These are phyloP conservation scores for Athene cunicularia DNA, from an alignment of 2,113 vertebrate species.

Conservation along the genomic window DNA sequence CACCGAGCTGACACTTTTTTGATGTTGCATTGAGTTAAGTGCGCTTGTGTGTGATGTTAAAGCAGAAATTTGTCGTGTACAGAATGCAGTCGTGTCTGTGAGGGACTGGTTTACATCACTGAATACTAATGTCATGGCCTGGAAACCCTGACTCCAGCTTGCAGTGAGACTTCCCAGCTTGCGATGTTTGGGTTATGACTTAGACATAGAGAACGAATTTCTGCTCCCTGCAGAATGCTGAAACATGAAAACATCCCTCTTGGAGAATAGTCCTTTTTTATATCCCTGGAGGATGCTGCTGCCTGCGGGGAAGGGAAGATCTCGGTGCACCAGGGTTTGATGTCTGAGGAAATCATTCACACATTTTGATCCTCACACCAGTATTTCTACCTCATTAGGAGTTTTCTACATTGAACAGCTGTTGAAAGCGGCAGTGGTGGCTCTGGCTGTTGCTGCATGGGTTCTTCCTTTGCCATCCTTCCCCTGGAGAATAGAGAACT, in stretches of 20 bases:
- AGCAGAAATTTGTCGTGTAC: not conserved
- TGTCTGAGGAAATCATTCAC: not conserved
- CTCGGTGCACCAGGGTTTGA: not conserved
- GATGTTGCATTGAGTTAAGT: not conserved
- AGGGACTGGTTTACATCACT: accelerated
- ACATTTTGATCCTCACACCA: not conserved
- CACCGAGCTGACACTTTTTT: not conserved
- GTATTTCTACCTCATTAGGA: not conserved
- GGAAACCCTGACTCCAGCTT: not conserved
- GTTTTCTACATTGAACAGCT: not conserved
- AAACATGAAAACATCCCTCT: not conserved
- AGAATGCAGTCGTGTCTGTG: not conserved
- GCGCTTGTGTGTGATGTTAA: not conserved
- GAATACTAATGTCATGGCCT: accelerated
- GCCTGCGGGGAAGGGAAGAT: not conserved
- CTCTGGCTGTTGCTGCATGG: not conserved
- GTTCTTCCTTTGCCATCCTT: not conserved
- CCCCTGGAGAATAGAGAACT: not conserved
- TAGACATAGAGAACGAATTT: not conserved
- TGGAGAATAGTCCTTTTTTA: not conserved
- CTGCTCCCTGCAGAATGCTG: not conserved
- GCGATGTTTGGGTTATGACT: not conserved
- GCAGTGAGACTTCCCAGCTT: accelerated
- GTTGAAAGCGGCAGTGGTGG: not conserved
- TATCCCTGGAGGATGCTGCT: not conserved